Percentiles rank a stretch among this genome's conserved stretches.
Evolutionary conservation across 1,140 invertebrate species (phyloP).

Genomic region (Zaprionus kolodkinae): DNA sequence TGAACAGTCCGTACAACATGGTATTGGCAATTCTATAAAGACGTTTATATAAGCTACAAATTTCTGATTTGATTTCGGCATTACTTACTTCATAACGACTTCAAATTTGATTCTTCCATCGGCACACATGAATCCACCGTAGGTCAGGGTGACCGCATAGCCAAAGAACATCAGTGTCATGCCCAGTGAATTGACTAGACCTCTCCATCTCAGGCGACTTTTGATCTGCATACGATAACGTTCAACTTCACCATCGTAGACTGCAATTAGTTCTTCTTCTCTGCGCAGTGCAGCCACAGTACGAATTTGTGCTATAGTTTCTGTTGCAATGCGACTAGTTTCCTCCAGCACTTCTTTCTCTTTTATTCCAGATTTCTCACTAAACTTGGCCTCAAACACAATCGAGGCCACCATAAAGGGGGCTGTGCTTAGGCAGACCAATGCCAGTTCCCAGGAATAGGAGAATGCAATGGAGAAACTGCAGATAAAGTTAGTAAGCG

Average conservation of each 20-base stretch:
- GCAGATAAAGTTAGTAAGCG: slow-evolving; percentile 89
- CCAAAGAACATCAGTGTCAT: slow-evolving; percentile 92
- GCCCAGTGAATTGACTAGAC: slow-evolving; percentile 91
- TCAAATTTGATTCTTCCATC: slow-evolving; percentile 82
- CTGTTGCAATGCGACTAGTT: slow-evolving; percentile 89
- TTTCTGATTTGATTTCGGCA: background rate
- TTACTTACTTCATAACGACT: slow-evolving; percentile 90
- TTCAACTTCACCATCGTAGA: slow-evolving; percentile 86
- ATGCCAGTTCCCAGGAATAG: slow-evolving; percentile 92
- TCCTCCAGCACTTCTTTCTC: slow-evolving; percentile 88
- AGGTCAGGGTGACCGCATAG: slow-evolving; percentile 92
- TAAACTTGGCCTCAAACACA: slow-evolving; percentile 88
- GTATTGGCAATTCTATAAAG: slow-evolving; percentile 90
- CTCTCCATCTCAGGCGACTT: slow-evolving; percentile 88
- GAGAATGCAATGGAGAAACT: slow-evolving; percentile 90
- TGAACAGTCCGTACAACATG: slow-evolving; percentile 93
- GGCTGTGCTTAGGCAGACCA: slow-evolving; percentile 90
- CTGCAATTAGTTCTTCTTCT: slow-evolving; percentile 85
- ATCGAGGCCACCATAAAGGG: slow-evolving; percentile 91
- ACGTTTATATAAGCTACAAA: background rate
- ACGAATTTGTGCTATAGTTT: slow-evolving; percentile 90
- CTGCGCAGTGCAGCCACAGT: slow-evolving; percentile 89
- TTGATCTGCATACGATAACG: slow-evolving; percentile 86
- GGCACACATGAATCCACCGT: slow-evolving; percentile 91
- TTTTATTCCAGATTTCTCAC: slow-evolving; percentile 87